A percentile compares a stretch with the other conserved stretches of the same genome.
phyloP scores from a whole-genome alignment of 35 echinoderm and acorn worm species.

The Heliocidaris erythrogramma region DNA sequence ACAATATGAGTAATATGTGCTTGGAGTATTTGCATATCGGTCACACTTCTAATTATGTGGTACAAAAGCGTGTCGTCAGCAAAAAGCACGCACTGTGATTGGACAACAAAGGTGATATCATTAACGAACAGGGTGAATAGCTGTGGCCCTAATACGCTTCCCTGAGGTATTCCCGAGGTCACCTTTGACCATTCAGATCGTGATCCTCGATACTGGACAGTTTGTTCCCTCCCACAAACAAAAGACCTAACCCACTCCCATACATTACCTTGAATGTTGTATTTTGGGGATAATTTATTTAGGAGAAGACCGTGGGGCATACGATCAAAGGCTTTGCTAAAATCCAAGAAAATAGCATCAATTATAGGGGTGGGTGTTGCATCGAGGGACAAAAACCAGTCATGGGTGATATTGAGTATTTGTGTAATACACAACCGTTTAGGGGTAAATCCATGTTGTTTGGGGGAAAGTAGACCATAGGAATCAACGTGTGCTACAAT shows the following conservation, averaged over 20 bases:
- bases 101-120: constrained; percentile 23
- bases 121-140: constrained; percentile 48
- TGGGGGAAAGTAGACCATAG: no score
- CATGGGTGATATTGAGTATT: no score
- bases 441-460: no score
- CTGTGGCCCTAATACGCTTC: constrained; percentile 32
- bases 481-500: no score
- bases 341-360: constrained; percentile 20
- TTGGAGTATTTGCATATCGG: neutral
- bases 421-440: no score
- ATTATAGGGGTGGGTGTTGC: neutral
- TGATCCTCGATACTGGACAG: constrained; percentile 11
- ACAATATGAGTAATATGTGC: neutral
- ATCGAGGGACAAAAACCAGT: no score
- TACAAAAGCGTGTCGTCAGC: constrained; percentile 49
- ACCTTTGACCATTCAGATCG: neutral
- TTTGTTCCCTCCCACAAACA: constrained; percentile 13
- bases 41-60: neutral
- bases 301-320: no score
- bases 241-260: no score
- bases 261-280: no score
- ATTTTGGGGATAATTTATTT: no score
- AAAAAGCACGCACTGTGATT: constrained; percentile 41
- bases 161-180: constrained; percentile 43
- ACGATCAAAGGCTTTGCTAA: no score